phyloP scores from a whole-genome alignment of 2,113 vertebrate genomes.

The Euleptes europaea region DNA sequence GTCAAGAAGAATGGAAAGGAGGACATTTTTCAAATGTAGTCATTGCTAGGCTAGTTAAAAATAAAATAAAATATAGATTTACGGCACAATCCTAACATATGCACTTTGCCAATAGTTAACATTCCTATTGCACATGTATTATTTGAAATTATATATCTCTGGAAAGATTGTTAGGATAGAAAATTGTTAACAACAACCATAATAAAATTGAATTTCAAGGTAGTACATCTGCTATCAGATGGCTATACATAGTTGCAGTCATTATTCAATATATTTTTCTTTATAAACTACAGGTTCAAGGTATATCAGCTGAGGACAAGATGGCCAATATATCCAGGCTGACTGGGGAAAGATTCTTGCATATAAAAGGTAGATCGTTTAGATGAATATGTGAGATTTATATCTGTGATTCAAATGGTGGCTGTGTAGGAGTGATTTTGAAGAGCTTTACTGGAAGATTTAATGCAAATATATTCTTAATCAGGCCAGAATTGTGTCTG shows the following conservation, averaged over 20 bases:
- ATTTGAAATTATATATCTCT: background rate
- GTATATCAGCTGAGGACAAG: background rate
- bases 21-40: background rate
- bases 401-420: background rate
- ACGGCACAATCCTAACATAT: background rate
- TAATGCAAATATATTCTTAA: conserved; percentile 17
- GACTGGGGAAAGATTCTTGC: background rate
- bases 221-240: background rate
- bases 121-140: background rate
- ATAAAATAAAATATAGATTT: background rate
- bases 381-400: background rate
- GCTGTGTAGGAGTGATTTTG: background rate
- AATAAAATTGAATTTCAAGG: background rate
- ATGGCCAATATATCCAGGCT: background rate
- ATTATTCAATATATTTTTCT: background rate
- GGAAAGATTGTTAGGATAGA: background rate
- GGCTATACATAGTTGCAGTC: background rate
- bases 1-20: background rate
- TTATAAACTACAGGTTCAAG: background rate
- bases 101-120: too few species aligned
- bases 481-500: background rate
- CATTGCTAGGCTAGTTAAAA: background rate
- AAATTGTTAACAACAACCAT: background rate
- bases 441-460: background rate
- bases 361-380: background rate